Base-by-base conservation (phyloP, 2,888 invertebrate species). In the Octodonta nipae region DNA sequence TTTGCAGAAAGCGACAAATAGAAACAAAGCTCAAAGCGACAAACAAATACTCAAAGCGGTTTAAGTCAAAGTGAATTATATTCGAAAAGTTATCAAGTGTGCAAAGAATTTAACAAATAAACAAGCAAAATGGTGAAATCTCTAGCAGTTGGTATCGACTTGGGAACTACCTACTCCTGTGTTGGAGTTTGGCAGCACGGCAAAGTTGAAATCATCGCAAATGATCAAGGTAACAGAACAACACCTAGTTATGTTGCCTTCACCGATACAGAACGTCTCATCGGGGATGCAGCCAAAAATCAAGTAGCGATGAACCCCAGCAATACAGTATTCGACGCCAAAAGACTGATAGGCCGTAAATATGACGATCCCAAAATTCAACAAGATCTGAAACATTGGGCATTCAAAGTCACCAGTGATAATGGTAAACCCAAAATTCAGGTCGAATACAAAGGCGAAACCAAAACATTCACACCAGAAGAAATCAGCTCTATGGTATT, bases 151-250 rank as follows among this genome's bases (percentile, higher is more conserved):
- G 82, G 82, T 48, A 88, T 84, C 49, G 83, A 84, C 68, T 69
- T 88, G 55, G 88, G 87, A 48, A 88, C 87, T 22, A 88, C 87
- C 4, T 88, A 78, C 63, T 86, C 85, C 32, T 83, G 83, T 54
- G 84, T 84, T 30, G 84, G 78, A 26, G 80, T 84, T n/a, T 85
- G 79, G 66, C 78, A 81, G 51, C 73, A 84, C 54, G 78, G 83
- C 33, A 82, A 82, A 58, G 82, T 84, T 48, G 83, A 85, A 57
- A 82, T 84, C 44, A 84, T 86, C 54, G 84, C 86, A 35, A 87
- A 87, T 55, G 85, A 85, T 57, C 84, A 48, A 42, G 87, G 86
- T 41, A 87, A 87, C 61, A 65, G 86, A 34, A 86, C 85, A 12
- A 87, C 86, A 26, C 86, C 87, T 13, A 76, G 75, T 32, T 79